A percentile compares a stretch with the other conserved stretches of the same genome.
These are phyloP conservation scores for Colossoma macropomum DNA, from an alignment of 2,113 vertebrate genomes.

Conservation along the genomic window DNA sequence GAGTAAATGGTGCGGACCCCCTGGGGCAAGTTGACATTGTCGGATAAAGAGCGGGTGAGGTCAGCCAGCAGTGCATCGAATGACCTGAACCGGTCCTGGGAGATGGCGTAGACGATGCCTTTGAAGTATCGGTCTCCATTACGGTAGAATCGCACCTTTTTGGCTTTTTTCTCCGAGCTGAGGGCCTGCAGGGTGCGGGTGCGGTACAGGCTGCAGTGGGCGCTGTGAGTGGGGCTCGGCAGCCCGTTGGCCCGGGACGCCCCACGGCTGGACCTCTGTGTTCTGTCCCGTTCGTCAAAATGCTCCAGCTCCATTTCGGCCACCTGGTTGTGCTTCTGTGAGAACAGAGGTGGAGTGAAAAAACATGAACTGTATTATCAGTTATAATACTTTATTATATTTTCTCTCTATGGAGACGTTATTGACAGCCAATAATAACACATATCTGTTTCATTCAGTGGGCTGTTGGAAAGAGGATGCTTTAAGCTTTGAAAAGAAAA, in stretches of 20 bases:
- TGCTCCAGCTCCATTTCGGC: constrained; percentile 95
- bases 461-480: neutral
- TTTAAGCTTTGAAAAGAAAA: neutral
- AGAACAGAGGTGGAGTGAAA: neutral
- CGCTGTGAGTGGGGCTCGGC: constrained; percentile 97
- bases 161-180: constrained; percentile 95
- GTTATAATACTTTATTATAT: neutral
- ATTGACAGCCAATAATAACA: neutral
- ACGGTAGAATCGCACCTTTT: constrained; percentile 97
- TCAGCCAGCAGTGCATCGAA: constrained; percentile 95
- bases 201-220: constrained; percentile 97
- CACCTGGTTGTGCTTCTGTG: constrained; percentile 64
- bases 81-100: constrained; percentile 92
- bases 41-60: constrained; percentile 93
- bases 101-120: constrained; percentile 97
- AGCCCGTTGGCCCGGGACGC: constrained; percentile 90
- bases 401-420: neutral
- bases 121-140: constrained; percentile 98
- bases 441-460: neutral
- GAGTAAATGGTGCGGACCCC: constrained; percentile 95
- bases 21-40: constrained; percentile 96
- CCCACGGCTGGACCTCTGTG: constrained; percentile 87
- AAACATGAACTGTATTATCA: too few species aligned
- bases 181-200: constrained; percentile 94
- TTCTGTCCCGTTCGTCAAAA: constrained; percentile 96